Base-by-base conservation (phyloP, 2,797 vertebrate genomes). In the Tinamus major region DNA sequence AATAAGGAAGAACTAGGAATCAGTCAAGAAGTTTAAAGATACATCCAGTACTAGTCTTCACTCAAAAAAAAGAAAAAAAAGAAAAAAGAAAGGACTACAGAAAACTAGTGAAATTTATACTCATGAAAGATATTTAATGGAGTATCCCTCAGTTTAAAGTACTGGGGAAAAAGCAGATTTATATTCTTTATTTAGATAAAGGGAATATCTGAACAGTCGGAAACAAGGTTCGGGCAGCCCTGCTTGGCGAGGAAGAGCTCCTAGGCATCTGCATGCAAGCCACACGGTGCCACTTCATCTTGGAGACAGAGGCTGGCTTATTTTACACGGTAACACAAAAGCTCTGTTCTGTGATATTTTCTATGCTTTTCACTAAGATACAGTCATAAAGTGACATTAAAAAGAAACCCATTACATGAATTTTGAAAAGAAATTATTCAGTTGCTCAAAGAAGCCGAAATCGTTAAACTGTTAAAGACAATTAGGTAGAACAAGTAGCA, bases 401-500 rank as follows among this genome's bases (percentile, higher is more conserved):
- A 84, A 76, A 58, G 20, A 64, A 80, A 64, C 3, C 4, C 10
- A 44, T 33, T 37, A 17, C 1, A 21, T 7, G 23, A 51, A 42
- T 71, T 90, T 65, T 58, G 53, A 80, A 42, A 70, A 81, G 58
- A 88, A 83, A 77, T 92, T 39, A 76, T 51, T 79, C 63, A 81
- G 29, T 35, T 86, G 24, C 59, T 72, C 67, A 48, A 93, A 93
- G 42, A 27, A 76, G 21, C 46, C 90, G 55, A 88, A 84, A 81
- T 41, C 80, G 55, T 56, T n/a, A 86, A 84, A 81, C 37, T 81
- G 74, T 69, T 62, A 16, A 48, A 87, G 49, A 31, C 16, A 85
- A 61, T 95, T 82, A 92, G 82, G 55, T 69, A 93, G 65, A 86
- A 79, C 48, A 91, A 90, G 48, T n/a, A 78, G 35, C 15, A 85